Conservation (phyloP, 2,113 vertebrate species). For the Loxodonta africana region DNA sequence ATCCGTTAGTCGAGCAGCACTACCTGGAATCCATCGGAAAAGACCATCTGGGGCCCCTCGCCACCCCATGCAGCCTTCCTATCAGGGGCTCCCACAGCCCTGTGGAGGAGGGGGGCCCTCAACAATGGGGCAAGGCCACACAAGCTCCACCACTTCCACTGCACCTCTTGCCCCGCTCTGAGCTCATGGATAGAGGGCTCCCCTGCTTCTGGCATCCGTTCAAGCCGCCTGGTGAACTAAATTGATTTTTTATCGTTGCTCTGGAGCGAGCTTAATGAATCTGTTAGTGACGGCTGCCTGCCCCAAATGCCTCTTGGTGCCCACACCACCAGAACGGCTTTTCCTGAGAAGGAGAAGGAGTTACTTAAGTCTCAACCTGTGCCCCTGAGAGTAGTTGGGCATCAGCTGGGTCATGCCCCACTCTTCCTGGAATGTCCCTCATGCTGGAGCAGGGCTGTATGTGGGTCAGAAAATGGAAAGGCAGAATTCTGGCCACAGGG, state of each 20-base stretch:
- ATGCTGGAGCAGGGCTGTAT: background rate
- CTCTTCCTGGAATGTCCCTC: background rate
- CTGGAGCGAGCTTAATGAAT: conserved; percentile 92
- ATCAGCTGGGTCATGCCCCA: background rate
- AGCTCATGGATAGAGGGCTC: conserved; percentile 80
- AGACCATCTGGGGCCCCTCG: background rate
- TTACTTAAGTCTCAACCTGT: conserved; percentile 79
- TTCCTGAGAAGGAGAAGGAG: conserved; percentile 69
- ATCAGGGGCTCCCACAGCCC: background rate
- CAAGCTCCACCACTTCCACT: background rate
- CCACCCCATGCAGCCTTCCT: background rate
- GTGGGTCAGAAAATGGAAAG: background rate
- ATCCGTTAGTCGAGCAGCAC: background rate
- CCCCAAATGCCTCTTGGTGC: conserved; percentile 85
- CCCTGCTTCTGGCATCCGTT: conserved; percentile 87
- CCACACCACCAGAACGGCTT: conserved; percentile 74
- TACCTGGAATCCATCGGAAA: accelerated
- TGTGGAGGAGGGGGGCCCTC: background rate
- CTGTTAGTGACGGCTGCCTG: conserved; percentile 90
- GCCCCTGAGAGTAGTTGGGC: conserved; percentile 56
- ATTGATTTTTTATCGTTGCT: conserved; percentile 94
- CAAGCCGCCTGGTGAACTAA: conserved; percentile 91
- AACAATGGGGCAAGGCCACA: background rate
- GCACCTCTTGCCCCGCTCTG: conserved; percentile 70
- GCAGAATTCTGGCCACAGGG: background rate